phyloP scores from a whole-genome alignment of 2,888 invertebrate genomes.

The Lochmaea capreae region DNA sequence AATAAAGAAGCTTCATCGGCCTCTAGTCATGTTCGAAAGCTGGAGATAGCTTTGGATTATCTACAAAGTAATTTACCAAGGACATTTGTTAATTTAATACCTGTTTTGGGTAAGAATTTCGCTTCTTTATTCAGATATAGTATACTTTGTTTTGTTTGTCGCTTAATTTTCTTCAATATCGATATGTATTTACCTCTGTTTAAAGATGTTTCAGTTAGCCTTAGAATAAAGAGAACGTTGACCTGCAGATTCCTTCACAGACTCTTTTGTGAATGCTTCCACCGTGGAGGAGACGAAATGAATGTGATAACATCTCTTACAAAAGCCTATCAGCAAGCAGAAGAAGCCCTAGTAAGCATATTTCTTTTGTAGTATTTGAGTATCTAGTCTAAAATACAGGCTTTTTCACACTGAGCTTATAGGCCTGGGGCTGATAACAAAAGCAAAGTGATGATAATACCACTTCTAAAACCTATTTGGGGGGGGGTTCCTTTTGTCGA shows the following conservation, averaged over 20 bases:
- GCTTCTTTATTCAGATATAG: too few relatives aligned
- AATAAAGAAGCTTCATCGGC: constrained; percentile 72
- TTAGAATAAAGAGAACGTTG: constrained; percentile 71
- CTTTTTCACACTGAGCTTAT: too few relatives aligned
- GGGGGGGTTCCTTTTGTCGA: too few relatives aligned
- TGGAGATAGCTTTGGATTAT: constrained; percentile 75
- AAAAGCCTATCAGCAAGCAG: constrained; percentile 75
- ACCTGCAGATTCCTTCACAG: constrained; percentile 80
- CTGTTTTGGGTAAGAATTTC: constrained; percentile 72
- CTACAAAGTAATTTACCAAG: constrained; percentile 74
- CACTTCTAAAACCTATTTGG: too few relatives aligned
- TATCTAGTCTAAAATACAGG: too few relatives aligned
- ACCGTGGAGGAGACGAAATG: constrained; percentile 70
- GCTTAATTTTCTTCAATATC: too few relatives aligned
- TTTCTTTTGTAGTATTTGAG: background rate
- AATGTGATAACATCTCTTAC: constrained; percentile 72
- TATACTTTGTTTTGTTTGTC: too few relatives aligned
- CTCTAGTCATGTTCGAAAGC: constrained; percentile 71
- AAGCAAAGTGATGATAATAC: too few relatives aligned
- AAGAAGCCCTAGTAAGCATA: constrained; percentile 71
- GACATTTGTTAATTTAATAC: constrained; percentile 78
- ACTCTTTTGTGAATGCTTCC: constrained; percentile 80
- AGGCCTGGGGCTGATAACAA: too few relatives aligned
- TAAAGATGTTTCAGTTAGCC: constrained; percentile 78
- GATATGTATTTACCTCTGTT: constrained; percentile 6